phyloP scores from a whole-genome alignment of 2,888 invertebrate species.

The Griposia aprilina region DNA sequence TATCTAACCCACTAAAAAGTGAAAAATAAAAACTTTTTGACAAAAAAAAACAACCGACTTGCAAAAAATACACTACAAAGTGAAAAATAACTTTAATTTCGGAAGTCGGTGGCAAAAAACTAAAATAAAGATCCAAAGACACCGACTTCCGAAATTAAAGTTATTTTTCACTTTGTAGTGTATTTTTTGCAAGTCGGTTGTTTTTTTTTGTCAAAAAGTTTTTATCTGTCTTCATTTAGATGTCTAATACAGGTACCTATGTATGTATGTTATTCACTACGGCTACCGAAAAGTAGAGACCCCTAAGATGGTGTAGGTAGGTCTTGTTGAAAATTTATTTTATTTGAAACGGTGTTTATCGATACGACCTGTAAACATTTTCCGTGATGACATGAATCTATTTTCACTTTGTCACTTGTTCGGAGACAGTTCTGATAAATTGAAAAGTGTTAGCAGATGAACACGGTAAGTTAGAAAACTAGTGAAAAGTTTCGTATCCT shows the following conservation, averaged over 20 bases:
- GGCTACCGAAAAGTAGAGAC: neutral
- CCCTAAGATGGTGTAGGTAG: neutral
- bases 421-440: constrained; percentile 24
- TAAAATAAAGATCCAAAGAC: no score
- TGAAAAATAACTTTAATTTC: no score
- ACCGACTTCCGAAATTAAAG: no score
- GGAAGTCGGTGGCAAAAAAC: no score
- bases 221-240: neutral
- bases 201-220: no score
- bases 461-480: constrained; percentile 34
- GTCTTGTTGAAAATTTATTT: neutral
- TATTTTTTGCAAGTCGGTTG: no score
- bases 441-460: constrained; percentile 34
- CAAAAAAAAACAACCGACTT: no score
- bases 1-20: no score
- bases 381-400: constrained; percentile 18
- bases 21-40: no score
- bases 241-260: neutral
- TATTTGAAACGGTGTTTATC: constrained; percentile 6
- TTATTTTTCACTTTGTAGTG: no score
- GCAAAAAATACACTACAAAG: no score
- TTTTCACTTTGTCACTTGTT: constrained; percentile 37
- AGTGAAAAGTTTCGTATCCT: neutral
- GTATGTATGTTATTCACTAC: neutral
- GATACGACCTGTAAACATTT: constrained; percentile 24